phyloP scores from a whole-genome alignment of 1,140 invertebrate species.

The Ericerus pela region DNA sequence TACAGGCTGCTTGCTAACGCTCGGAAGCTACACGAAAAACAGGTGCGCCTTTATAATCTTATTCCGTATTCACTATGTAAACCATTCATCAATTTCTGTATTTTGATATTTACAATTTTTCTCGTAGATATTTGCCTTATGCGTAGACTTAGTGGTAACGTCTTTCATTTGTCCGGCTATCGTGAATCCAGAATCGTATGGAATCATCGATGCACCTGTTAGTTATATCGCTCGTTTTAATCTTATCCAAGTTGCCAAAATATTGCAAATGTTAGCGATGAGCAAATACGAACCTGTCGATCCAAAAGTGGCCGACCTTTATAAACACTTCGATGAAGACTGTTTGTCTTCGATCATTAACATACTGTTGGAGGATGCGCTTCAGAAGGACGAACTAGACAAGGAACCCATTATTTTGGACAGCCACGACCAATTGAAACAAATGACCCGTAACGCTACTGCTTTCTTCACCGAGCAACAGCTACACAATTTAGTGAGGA shows the following conservation, averaged over 20 bases:
- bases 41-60: constrained; percentile 34
- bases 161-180: constrained; percentile 93
- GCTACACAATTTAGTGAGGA: background rate
- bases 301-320: constrained; percentile 52
- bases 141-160: constrained; percentile 83
- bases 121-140: constrained; percentile 54
- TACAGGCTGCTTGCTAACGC: constrained; percentile 50
- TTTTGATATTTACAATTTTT: background rate
- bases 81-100: no score
- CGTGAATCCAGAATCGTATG: constrained; percentile 87
- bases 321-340: constrained; percentile 55
- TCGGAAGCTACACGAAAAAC: constrained; percentile 43
- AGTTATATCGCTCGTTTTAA: constrained; percentile 81
- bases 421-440: background rate
- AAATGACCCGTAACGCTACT: background rate
- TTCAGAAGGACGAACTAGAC: background rate
- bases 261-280: constrained; percentile 78
- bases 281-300: constrained; percentile 67
- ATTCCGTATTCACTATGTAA: no score
- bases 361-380: constrained; percentile 12
- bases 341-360: constrained; percentile 16
- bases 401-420: constrained; percentile 2
- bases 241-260: constrained; percentile 77
- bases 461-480: constrained; percentile 4
- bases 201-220: constrained; percentile 88